Percentiles rank a stretch among this genome's conserved stretches.
These are phyloP conservation scores for Entomobrya proxima DNA, from an alignment of 2,888 invertebrate species.

Conservation along the genomic window DNA sequence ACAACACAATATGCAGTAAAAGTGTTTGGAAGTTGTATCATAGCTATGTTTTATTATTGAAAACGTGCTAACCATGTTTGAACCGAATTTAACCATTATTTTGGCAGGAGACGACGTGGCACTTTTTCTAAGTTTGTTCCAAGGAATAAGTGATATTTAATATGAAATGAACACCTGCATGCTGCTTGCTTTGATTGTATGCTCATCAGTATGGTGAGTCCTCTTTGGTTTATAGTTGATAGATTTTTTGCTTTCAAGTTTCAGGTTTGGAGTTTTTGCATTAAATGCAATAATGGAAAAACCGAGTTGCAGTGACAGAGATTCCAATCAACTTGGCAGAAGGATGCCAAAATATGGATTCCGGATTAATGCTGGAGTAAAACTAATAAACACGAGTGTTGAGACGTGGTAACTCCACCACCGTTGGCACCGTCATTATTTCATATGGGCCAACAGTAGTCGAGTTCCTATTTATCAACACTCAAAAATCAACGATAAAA, in stretches of 20 bases:
- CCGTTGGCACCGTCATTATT: slow-evolving; percentile 72
- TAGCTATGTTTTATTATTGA: no score
- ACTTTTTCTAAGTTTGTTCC: neutral
- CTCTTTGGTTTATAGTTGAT: neutral
- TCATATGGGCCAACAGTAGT: slow-evolving; percentile 72
- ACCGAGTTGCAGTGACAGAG: no score
- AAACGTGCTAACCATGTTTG: no score
- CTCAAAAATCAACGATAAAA: slow-evolving; percentile 54
- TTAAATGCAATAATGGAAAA: neutral
- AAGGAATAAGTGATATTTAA: neutral
- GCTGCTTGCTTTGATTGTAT: no score
- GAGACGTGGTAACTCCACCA: slow-evolving; percentile 75
- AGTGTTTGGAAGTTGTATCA: no score
- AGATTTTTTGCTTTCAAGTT: neutral
- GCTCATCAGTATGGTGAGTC: no score
- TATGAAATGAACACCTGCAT: no score
- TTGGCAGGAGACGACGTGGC: neutral
- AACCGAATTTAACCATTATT: neutral
- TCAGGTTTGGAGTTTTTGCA: neutral
- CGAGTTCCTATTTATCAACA: slow-evolving; percentile 75
- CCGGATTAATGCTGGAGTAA: neutral
- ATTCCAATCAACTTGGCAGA: no score
- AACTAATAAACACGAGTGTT: slow-evolving; percentile 4
- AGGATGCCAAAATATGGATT: neutral
- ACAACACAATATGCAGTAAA: no score